These are phyloP conservation scores for Pelecanus crispus DNA, from an alignment of 2,113 vertebrate genomes.

Conservation along the genomic window DNA sequence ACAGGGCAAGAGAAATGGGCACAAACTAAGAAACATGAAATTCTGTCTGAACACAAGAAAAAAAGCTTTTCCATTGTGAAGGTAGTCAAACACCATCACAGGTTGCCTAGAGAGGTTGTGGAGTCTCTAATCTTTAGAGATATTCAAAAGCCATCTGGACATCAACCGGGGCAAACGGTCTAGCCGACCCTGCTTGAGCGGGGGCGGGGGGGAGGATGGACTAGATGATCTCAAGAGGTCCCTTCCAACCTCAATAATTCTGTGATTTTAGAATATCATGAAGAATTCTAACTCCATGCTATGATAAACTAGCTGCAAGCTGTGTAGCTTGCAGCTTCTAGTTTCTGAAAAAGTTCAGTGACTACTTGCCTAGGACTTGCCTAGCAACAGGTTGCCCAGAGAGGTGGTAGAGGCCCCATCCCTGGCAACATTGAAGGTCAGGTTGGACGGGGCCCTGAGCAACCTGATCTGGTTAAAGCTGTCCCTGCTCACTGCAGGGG, in stretches of 20 bases:
- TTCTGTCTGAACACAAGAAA: neutral
- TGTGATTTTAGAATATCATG: neutral
- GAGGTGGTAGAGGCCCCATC: too few species aligned
- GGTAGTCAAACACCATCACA: neutral
- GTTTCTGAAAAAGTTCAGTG: neutral
- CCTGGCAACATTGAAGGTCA: too few species aligned
- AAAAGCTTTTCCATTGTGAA: neutral
- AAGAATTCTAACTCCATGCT: neutral
- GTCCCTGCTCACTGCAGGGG: too few species aligned
- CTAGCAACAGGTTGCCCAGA: too few species aligned
- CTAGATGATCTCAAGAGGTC: neutral
- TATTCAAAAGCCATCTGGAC: neutral
- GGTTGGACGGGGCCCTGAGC: too few species aligned
- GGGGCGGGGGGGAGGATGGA: rapidly evolving
- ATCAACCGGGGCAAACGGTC: neutral
- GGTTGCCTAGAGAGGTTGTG: neutral
- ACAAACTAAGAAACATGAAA: neutral
- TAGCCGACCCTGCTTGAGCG: neutral
- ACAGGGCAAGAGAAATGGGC: neutral
- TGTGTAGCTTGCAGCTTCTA: neutral
- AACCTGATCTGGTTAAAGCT: too few species aligned
- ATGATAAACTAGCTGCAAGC: neutral
- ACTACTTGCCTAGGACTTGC: neutral
- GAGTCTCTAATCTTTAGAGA: neutral
- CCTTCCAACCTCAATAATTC: neutral